Base-by-base conservation (phyloP, 2,797 vertebrate genomes). In the Pipistrellus kuhlii region DNA sequence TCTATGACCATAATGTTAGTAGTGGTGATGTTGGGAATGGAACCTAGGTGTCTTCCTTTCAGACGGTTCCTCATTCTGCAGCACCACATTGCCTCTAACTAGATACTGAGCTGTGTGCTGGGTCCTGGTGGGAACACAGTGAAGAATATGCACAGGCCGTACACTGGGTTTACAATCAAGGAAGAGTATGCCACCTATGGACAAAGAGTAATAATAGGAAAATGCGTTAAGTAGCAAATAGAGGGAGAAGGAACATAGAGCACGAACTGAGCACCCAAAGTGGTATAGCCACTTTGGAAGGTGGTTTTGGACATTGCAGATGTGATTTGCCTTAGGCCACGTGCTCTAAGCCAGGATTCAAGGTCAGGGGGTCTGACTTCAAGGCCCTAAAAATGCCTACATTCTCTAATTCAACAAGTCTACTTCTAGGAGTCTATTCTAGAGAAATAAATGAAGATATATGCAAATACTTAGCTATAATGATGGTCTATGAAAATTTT, bases 391-490 rank as follows among this genome's bases (percentile, higher is more conserved):
- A 55, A 73, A 75, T 73, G 46, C 30, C 77, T 77, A 55, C 11
- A 4, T 23, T 57, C 30, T 80, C 73, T 35, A 75, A 57, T 64
- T 35, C 46, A 55, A 15, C 72, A 91, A 30, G 27, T 46, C 46
- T 35, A 30, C 35, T 15, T n/a, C 35, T 66, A 51, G 35, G 77
- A 82, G 30, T 72, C 57, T 57, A 13, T n/a, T 30, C 4, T 46
- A 88, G 62, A 59, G 48, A 66, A 82, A 46, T 46, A 88, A 93
- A 32, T 44, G 46, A 75, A 75, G 78, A 64, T 38, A 5, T 82
- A n/a, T 88, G 41, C n/a, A 83, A 55, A 88, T 57, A 66, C 64
- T 73, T 38, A 73, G 23, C n/a, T 35, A 75, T 66, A 88, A 82
- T 41, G 57, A 75, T 30, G 27, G 12, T 55, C 85, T 75, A 9